These are phyloP conservation scores for Lagodon rhomboides DNA, from an alignment of 2,797 vertebrate genomes.

Conservation along the genomic window DNA sequence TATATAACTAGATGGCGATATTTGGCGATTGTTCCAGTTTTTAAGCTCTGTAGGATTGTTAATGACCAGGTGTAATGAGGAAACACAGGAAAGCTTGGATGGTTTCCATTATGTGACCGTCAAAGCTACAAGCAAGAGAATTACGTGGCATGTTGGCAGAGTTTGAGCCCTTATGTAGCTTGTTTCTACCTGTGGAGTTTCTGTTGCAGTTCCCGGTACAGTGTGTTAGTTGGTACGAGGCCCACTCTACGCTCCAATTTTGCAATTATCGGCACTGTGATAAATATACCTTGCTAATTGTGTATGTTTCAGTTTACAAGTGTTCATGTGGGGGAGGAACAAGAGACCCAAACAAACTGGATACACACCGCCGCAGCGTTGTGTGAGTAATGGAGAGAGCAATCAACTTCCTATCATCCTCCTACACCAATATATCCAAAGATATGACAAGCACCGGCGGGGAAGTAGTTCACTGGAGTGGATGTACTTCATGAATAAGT, in stretches of 20 bases:
- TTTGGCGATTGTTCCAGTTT: neutral
- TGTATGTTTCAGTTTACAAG: slow-evolving; percentile 15
- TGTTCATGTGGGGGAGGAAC: slow-evolving; percentile 13
- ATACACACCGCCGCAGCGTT: neutral
- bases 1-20: neutral
- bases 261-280: neutral
- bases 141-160: neutral
- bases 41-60: neutral
- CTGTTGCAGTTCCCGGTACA: neutral
- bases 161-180: neutral
- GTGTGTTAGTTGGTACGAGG: neutral
- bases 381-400: slow-evolving; percentile 9
- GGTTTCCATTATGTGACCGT: neutral
- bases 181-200: neutral
- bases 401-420: slow-evolving; percentile 27
- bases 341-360: slow-evolving; percentile 6
- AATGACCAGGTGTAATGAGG: no score
- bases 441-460: neutral
- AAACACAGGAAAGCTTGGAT: neutral
- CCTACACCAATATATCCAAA: slow-evolving; percentile 4
- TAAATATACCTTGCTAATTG: slow-evolving; percentile 16
- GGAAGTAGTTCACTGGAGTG: slow-evolving; percentile 8
- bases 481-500: slow-evolving; percentile 3
- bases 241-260: neutral
- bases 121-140: neutral